Evolutionary conservation across 2,113 vertebrate genomes (phyloP), one percentile per base, ranked within the genome.

Genomic region (Scolopax mira): DNA sequence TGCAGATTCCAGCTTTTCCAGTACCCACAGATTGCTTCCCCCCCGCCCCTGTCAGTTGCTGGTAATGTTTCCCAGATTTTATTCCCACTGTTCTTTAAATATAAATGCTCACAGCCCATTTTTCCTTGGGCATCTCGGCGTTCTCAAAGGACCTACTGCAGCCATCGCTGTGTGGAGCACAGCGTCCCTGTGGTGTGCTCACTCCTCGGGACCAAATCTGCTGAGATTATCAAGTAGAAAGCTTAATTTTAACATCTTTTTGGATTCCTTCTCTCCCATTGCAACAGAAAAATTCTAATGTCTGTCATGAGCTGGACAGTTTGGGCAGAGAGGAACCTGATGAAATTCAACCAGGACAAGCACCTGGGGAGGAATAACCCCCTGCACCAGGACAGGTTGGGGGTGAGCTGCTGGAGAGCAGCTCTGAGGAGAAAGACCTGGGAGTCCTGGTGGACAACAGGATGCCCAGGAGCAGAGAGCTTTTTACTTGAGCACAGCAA

Each of bases 101-200:
- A 64, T 8, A 52, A 62, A 49, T 30, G 27, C 69, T 81, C 5
- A 0, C n/a, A 3, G 64, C 17, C 49, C 21, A 0, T 39, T 84
- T 69, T 57, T 28, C 69, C 69, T 21, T 10, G 11, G 66, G 77
- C 71, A 25, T 2, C 51, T 10, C 8, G 3, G 48, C 1, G 1
- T 13, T 21, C 48, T 21, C 46, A 1, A 22, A 31, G 52, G 46
- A 42, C 9, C 15, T 4, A 0, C 39, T 11, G 31, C 46, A 30
- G 51, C 6, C 46, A 5, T 12, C 1, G 3, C 46, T 67, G 58
- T 28, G 25, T 1, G 4, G 18, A 27, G 37, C 22, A 11, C 7
- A 1, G 54, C 55, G 0, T 49, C 48, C 48, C 44, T 18, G 19
- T 6, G 30, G 13, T 31, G 18, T 2, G 10, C 35, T 37, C 1